Base-by-base conservation (phyloP, 1,140 invertebrate genomes). In the Lerema accius region DNA sequence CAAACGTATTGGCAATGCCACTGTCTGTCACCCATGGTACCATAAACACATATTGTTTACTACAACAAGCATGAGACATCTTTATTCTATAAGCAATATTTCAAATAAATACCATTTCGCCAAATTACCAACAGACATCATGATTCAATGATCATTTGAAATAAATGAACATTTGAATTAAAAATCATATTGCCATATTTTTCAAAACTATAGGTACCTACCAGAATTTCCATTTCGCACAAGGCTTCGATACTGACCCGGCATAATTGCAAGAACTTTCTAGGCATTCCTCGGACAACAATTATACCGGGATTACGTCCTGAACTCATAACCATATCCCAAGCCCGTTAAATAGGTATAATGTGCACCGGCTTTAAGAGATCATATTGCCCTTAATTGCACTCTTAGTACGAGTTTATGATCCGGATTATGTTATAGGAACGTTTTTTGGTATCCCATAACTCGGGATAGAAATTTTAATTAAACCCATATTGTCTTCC, bases 261-360 rank as follows among this genome's bases (percentile, higher is more conserved):
- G 51, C 63, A 46, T 78, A 80, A 83, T 86, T 82, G 77, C 73
- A 59, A 64, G 63, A 81, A 84, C 78, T 87, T 83, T 74, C 72
- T 69, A 80, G 74, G 70, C 77, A 71, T 83, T 80, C 63, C 72
- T 82, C 80, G 86, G 84, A 86, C 86, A 89, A 86, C 82, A 89
- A 86, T 89, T 89, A 84, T 64, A 51, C 74, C 16, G 70, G 82
- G 86, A 86, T 89, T 89, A 89, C 74, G 74, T 69, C 69, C 72
- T 67, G 76, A 80, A 82, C 78, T 86, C 86, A 89, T 89, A 89
- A 86, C 81, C 64, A 73, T 79, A 71, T 84, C 73, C 78, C 63
- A 70, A 75, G 78, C 74, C 78, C 65, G 83, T 86, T 86, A 88
- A 88, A 88, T 86, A 86, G 80, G 81, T 84, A 80, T 86, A 85